These are phyloP conservation scores for Bostrychus sinensis DNA, from an alignment of 2,113 vertebrate genomes.

Conservation along the genomic window DNA sequence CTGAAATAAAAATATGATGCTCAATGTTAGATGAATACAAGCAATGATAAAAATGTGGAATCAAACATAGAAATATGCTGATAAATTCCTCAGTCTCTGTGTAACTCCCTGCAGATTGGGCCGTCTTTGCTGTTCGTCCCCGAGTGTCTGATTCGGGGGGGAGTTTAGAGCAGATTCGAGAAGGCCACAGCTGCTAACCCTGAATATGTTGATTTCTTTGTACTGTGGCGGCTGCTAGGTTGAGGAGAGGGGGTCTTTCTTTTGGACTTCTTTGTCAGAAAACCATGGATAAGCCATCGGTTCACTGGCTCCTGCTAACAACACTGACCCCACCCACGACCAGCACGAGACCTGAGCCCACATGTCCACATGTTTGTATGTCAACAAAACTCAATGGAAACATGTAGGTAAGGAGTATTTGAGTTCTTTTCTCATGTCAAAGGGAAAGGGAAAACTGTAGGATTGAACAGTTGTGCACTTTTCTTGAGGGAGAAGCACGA, in stretches of 20 bases:
- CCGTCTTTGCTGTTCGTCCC: constrained; percentile 37
- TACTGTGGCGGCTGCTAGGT: constrained; percentile 45
- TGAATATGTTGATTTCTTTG: constrained; percentile 75
- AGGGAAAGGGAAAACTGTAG: neutral
- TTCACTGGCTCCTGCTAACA: constrained; percentile 31
- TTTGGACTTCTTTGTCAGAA: constrained; percentile 52
- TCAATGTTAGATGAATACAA: constrained; percentile 8
- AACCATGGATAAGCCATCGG: constrained; percentile 24
- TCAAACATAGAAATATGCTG: constrained; percentile 7
- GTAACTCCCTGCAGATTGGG: constrained; percentile 20
- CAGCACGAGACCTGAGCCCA: constrained; percentile 9
- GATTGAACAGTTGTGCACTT: neutral
- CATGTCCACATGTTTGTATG: constrained; percentile 32
- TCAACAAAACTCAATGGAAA: constrained; percentile 11
- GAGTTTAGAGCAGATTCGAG: neutral
- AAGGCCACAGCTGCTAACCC: constrained; percentile 75
- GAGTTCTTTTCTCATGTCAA: neutral
- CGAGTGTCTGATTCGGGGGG: constrained; percentile 51
- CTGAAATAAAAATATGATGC: constrained; percentile 68
- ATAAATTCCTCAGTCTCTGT: constrained; percentile 54
- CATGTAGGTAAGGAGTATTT: constrained; percentile 5
- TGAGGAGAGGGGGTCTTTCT: constrained; percentile 7
- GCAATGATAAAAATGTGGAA: constrained; percentile 7
- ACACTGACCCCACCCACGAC: constrained; percentile 10
- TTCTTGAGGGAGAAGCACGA: too few species aligned